Conservation (phyloP, 2,797 vertebrate species). For the Setipinna tenuifilis region DNA sequence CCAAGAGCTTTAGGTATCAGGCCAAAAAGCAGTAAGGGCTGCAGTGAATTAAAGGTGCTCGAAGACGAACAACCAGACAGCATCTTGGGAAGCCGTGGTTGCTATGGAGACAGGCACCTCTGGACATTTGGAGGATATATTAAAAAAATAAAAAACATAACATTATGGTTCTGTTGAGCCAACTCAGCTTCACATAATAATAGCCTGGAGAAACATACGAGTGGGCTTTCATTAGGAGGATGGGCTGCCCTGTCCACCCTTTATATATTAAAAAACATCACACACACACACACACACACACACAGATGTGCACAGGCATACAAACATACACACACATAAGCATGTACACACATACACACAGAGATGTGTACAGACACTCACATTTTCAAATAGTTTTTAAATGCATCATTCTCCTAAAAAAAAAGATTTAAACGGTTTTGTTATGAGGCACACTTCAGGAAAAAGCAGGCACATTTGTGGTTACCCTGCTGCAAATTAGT, state of each 20-base stretch:
- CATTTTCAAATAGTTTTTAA: not conserved
- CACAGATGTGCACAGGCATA: not conserved
- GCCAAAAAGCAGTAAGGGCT: not conserved
- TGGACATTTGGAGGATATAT: slow-evolving; percentile 71
- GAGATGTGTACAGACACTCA: not conserved
- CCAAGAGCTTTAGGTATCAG: not conserved
- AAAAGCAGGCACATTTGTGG: no score
- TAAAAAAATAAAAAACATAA: slow-evolving; percentile 55
- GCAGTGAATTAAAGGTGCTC: not conserved
- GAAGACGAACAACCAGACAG: slow-evolving; percentile 3
- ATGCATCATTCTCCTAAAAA: no score
- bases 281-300: not conserved
- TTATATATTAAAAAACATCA: not conserved
- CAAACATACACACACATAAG: not conserved
- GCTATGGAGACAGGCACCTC: slow-evolving; percentile 76
- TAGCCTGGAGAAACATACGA: slow-evolving; percentile 29
- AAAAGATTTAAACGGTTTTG: no score
- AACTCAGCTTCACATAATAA: slow-evolving; percentile 24
- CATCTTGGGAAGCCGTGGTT: slow-evolving; percentile 53
- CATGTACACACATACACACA: not conserved
- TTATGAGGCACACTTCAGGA: not conserved
- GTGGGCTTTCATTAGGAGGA: slow-evolving; percentile 25
- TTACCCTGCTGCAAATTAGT: no score
- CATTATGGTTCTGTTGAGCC: not conserved
- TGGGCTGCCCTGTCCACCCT: not conserved